Base-by-base conservation (phyloP, 2,888 invertebrate species). In the Celastrina argiolus region DNA sequence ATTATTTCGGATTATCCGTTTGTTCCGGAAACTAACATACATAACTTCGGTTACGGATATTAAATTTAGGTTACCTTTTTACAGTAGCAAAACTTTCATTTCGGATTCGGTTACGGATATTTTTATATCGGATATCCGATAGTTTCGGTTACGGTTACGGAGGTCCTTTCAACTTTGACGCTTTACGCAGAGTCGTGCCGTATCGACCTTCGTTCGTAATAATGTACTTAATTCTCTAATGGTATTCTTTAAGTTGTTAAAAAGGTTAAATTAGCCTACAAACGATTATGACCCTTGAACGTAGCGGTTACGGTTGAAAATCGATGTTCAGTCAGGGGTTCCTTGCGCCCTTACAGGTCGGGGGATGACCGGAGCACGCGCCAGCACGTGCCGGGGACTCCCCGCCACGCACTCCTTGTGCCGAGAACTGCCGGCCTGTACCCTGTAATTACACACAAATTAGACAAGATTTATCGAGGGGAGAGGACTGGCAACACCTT, bases 391-490 rank as follows among this genome's bases (percentile, higher is more conserved):
- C 88, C 88, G 78, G 74, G 73, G 74, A 78, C 85, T 81, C 89
- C 90, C 89, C 82, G 89, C 87, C 84, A 88, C 87, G 87, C 88
- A 88, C 85, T 89, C 88, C 89, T 89, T 84, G 91, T 88, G 81
- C 76, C 80, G 86, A 85, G 86, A 85, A 84, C 88, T 86, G 84
- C 88, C 83, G 84, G 84, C 84, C 88, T 88, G 88, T 91, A 91
- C 84, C 84, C 88, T 88, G 88, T 91, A 91, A 91, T 91, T 90
- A 91, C 91, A 90, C 89, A 91, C 89, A 91, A 91, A 91, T 91
- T 91, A 91, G 89, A 88, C 87, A 90, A 91, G 90, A 91, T 91
- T 91, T 91, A 91, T 90, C 79, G 90, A 85, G 88, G 91, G 91
- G 90, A 86, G 86, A 84, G 22, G 18, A 18, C 45, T 0, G 51